phyloP scores from a whole-genome alignment of 2,797 vertebrate genomes.

The Amazona ochrocephala region DNA sequence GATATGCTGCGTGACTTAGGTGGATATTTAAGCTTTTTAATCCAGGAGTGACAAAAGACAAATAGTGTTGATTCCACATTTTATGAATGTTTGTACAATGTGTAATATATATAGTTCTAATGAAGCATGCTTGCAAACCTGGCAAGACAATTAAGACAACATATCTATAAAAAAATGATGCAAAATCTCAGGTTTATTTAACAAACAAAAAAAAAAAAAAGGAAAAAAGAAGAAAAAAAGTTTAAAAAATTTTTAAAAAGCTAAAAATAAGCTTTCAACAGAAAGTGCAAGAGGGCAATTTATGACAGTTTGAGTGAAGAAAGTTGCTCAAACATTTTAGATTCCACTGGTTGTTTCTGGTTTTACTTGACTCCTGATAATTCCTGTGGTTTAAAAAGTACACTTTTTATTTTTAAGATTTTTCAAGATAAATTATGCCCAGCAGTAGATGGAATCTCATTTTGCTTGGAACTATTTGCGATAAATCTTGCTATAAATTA shows the following conservation, averaged over 20 bases:
- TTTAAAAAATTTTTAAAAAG: neutral
- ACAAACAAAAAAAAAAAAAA: neutral
- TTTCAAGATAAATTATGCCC: slow-evolving; percentile 6
- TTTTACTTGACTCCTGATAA: neutral
- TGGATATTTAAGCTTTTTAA: slow-evolving; percentile 23
- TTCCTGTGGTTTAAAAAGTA: neutral
- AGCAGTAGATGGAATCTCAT: neutral
- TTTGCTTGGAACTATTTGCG: neutral
- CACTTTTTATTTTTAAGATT: neutral
- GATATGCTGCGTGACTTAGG: neutral
- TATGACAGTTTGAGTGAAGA: neutral
- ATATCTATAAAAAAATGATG: neutral
- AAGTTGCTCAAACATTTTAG: neutral
- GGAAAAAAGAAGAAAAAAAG: neutral
- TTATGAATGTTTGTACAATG: neutral
- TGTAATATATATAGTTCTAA: neutral
- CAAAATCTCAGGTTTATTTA: neutral
- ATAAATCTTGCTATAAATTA: slow-evolving; percentile 10
- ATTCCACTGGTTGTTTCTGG: neutral
- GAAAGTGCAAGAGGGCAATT: neutral
- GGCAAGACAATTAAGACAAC: neutral
- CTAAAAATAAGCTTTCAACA: neutral
- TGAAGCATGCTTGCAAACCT: neutral
- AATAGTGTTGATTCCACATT: neutral
- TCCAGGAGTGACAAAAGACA: neutral